Conservation (phyloP, 2,888 invertebrate species). For the Brenthis ino region DNA sequence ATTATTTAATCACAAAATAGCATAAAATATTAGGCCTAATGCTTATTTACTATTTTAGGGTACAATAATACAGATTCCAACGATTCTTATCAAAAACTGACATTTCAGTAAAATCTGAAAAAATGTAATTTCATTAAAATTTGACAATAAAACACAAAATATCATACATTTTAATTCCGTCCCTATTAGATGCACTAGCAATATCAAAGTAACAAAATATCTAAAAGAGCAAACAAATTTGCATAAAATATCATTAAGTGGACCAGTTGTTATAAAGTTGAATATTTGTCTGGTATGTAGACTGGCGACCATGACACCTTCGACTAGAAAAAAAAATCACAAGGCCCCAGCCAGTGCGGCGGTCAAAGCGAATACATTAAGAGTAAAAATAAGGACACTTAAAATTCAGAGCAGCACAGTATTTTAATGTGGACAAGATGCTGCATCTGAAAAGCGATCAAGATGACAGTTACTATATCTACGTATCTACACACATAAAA, state of each 20-base stretch:
- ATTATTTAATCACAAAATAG: too few species aligned
- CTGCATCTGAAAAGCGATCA: background rate
- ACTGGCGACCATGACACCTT: constrained; percentile 34
- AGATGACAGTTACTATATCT: background rate
- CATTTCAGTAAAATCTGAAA: too few species aligned
- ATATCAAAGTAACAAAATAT: background rate
- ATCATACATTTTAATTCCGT: too few species aligned
- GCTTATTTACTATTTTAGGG: too few species aligned
- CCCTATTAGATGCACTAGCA: too few species aligned
- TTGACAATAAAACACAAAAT: too few species aligned
- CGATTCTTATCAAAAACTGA: too few species aligned
- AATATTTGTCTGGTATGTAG: constrained; percentile 26
- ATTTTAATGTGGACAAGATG: constrained; percentile 6
- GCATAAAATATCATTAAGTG: constrained; percentile 16
- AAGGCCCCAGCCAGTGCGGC: constrained; percentile 22
- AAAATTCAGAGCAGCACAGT: constrained; percentile 23
- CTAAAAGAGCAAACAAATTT: constrained; percentile 7
- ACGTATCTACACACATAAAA: too few species aligned
- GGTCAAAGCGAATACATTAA: constrained; percentile 27
- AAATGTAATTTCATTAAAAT: too few species aligned
- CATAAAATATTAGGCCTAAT: too few species aligned
- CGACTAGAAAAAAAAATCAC: constrained; percentile 25
- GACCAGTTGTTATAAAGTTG: constrained; percentile 26
- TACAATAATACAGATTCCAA: too few species aligned
- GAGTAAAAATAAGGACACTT: constrained; percentile 27